Base-by-base conservation (phyloP, 2,888 invertebrate genomes). In the Ypsolopha sequella region DNA sequence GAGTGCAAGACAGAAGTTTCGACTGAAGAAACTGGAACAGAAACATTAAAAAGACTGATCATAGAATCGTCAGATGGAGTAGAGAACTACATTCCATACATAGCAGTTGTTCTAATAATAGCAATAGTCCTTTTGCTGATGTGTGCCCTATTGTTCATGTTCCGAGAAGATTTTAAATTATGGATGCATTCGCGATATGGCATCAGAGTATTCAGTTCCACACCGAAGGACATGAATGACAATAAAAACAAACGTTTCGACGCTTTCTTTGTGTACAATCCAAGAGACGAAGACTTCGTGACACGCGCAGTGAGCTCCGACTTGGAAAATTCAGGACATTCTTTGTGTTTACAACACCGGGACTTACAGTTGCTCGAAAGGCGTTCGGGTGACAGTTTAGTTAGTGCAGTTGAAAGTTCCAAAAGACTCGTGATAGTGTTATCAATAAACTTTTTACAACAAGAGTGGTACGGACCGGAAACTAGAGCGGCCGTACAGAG, bases 261-360 rank as follows among this genome's bases (percentile, higher is more conserved):
- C 74, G 95, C 95, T 54, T 96, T 96, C 82, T 90, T 96, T 70
- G 91, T 95, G 56, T 96, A 96, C 86, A 93, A 93, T 74, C 91
- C 91, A 60, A 90, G 92, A 61, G 95, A 95, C 88, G 93, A 88
- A 77, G 92, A 86, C 88, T 91, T 88, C 66, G 89, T 90, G 87
- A 92, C 75, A 73, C 90, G 80, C 76, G 92, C 86, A 76, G 91
- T 87, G 66, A 94, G 82, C 84, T 91, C 73, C 64, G 93, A 93
- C 67, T 76, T 95, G 56, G 95, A 95, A 76, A 92, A 92, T 66
- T 73, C 75, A 57, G 88, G 88, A 54, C 86, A 85, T 59, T 78
- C 81, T 56, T 84, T 96, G 55, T 92, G 92, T 66, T 81, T 92
- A 59, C 92, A 80, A 88, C 94, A 80, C 84, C 90, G 80, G 85